These are phyloP conservation scores for Malaclemys terrapin DNA, from an alignment of 2,113 vertebrate species.

Conservation along the genomic window DNA sequence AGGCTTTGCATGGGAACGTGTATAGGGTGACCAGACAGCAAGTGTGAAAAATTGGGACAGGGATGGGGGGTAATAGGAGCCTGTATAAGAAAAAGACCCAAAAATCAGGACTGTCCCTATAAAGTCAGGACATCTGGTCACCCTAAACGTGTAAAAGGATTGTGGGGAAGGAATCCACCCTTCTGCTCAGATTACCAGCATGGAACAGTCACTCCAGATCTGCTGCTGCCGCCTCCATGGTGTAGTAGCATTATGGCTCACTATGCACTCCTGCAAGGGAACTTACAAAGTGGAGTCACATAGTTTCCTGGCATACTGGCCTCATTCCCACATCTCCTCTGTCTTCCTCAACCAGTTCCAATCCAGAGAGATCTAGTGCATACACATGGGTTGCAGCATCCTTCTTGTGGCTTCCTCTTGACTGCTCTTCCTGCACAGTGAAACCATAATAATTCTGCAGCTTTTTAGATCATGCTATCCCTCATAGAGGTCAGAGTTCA, in stretches of 20 bases:
- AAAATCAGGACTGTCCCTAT: no score
- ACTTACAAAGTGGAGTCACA: background rate
- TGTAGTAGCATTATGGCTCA: fast-evolving
- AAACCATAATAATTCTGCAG: fast-evolving
- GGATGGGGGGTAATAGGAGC: no score
- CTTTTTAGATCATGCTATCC: background rate
- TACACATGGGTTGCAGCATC: background rate
- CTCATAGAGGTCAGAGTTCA: background rate
- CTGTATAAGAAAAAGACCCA: no score
- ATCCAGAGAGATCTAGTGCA: background rate
- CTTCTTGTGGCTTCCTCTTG: background rate
- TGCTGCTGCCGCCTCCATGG: background rate
- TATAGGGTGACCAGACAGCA: no score
- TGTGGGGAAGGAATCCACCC: background rate
- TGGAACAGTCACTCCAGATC: background rate
- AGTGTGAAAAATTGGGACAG: no score
- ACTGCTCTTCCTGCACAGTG: background rate
- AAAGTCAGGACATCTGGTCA: no score
- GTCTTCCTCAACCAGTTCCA: background rate
- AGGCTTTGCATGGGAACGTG: background rate
- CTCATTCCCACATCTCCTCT: background rate
- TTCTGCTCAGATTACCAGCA: background rate
- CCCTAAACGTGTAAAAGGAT: background rate
- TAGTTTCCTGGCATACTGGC: fast-evolving
- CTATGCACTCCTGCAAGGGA: background rate